Percentiles rank a stretch among this genome's conserved stretches.
Evolutionary conservation across 2,888 invertebrate genomes (phyloP).

Genomic region (Synergus itoensis): DNA sequence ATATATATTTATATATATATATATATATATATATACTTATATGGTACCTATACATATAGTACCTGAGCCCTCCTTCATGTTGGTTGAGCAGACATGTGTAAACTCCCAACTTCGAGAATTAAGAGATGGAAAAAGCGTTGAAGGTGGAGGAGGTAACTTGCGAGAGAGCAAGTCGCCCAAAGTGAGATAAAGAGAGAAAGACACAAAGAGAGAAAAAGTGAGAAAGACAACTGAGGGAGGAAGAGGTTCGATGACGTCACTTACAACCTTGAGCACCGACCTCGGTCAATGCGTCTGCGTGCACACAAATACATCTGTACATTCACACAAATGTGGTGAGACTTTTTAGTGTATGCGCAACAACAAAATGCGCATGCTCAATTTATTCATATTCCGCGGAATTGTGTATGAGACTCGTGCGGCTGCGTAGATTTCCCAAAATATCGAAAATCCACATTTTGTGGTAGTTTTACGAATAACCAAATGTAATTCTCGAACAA

Average conservation of each 20-base stretch:
- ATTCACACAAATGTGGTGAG: not conserved
- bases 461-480: too few relatives aligned
- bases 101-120: not conserved
- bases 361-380: not conserved
- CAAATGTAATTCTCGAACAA: too few relatives aligned
- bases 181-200: constrained; percentile 37
- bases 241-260: constrained; percentile 71
- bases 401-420: not conserved
- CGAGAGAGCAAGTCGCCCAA: constrained; percentile 34
- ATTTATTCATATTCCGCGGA: not conserved
- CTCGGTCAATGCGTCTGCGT: constrained; percentile 69
- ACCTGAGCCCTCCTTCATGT: not conserved
- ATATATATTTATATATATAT: too few relatives aligned
- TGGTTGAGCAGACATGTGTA: not conserved
- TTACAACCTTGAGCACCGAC: constrained; percentile 74
- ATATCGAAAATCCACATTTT: too few relatives aligned
- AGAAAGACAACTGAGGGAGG: constrained; percentile 53
- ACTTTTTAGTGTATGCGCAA: not conserved
- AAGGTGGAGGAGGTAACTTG: constrained; percentile 29
- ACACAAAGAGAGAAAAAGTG: constrained; percentile 42
- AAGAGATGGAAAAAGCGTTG: not conserved
- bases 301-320: not conserved
- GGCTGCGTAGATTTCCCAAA: constrained; percentile 6
- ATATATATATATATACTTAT: too few relatives aligned
- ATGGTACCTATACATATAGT: constrained; percentile 5